These are phyloP conservation scores for Cassiopea xamachana DNA, from an alignment of 30 jellyfish, hydroid and myxozoan genomes.

Conservation along the genomic window DNA sequence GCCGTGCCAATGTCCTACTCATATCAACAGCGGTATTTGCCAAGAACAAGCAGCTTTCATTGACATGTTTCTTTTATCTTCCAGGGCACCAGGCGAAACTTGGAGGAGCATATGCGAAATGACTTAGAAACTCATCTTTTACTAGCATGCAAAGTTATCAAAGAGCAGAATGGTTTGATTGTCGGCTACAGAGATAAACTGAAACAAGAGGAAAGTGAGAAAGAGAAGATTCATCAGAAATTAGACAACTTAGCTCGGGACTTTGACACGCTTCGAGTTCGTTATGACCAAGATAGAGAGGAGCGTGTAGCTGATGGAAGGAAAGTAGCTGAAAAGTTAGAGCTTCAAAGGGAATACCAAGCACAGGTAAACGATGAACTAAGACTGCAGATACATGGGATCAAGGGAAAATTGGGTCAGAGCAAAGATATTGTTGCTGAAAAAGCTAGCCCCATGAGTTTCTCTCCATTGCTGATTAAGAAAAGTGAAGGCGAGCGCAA, in stretches of 20 bases:
- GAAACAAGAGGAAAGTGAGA: slow-evolving; percentile 71
- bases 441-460: slow-evolving; percentile 62
- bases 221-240: slow-evolving; percentile 61
- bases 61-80: slow-evolving; percentile 15
- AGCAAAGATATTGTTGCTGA: slow-evolving; percentile 32
- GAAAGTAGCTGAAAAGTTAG: slow-evolving; percentile 70
- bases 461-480: slow-evolving; percentile 60
- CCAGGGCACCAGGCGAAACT: slow-evolving; percentile 72
- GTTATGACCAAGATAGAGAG: slow-evolving; percentile 67
- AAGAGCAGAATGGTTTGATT: slow-evolving; percentile 79
- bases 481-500: slow-evolving; percentile 58
- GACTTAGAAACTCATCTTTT: slow-evolving; percentile 81
- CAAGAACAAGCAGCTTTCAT: not conserved
- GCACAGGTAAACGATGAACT: slow-evolving; percentile 93
- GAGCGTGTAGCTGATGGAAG: slow-evolving; percentile 76
- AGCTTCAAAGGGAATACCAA: slow-evolving; percentile 83
- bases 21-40: not conserved
- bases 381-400: slow-evolving; percentile 88
- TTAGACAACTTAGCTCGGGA: slow-evolving; percentile 75
- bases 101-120: slow-evolving; percentile 83
- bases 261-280: slow-evolving; percentile 66
- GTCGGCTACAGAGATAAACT: slow-evolving; percentile 74
- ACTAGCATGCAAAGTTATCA: slow-evolving; percentile 76
- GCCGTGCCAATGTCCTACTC: not conserved
- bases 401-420: slow-evolving; percentile 66